A percentile compares a stretch with the other conserved stretches of the same genome.
Conservation (phyloP, 2,113 vertebrate species). For the Halichoeres trimaculatus region DNA sequence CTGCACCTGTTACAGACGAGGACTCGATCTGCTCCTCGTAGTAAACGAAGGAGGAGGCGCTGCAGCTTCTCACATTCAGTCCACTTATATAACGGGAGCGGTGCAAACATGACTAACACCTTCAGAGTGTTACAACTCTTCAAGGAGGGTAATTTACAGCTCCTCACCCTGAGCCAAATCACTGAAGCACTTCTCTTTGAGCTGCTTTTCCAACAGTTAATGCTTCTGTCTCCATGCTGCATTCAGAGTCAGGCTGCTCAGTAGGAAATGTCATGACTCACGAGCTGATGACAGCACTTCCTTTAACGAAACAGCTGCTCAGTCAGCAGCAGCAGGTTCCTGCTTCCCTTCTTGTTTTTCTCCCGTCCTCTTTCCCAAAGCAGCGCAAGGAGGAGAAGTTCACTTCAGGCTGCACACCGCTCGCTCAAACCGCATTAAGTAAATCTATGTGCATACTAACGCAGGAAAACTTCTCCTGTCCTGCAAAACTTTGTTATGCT, state of each 20-base stretch:
- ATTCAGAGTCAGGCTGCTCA: neutral
- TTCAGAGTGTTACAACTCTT: neutral
- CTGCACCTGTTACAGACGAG: neutral
- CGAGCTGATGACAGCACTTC: conserved; percentile 57
- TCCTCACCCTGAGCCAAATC: neutral
- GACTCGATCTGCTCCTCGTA: neutral
- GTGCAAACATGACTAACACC: neutral
- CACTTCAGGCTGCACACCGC: neutral
- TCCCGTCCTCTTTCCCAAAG: neutral
- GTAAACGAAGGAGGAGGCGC: neutral
- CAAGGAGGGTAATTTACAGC: neutral
- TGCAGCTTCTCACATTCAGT: neutral
- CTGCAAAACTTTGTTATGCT: neutral
- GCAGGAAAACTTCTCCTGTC: neutral
- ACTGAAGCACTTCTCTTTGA: neutral
- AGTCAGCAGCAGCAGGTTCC: conserved; percentile 53
- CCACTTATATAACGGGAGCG: neutral
- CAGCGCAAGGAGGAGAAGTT: neutral
- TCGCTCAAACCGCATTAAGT: neutral
- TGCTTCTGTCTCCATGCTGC: neutral
- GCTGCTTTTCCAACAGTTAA: neutral
- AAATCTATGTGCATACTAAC: neutral
- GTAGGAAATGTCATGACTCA: conserved; percentile 60
- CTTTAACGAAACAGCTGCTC: conserved; percentile 55
- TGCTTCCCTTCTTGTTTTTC: conserved; percentile 39